Percentiles rank a stretch among this genome's conserved stretches.
Evolutionary conservation across 2,797 vertebrate genomes (phyloP).

Genomic region (Protosalanx chinensis): DNA sequence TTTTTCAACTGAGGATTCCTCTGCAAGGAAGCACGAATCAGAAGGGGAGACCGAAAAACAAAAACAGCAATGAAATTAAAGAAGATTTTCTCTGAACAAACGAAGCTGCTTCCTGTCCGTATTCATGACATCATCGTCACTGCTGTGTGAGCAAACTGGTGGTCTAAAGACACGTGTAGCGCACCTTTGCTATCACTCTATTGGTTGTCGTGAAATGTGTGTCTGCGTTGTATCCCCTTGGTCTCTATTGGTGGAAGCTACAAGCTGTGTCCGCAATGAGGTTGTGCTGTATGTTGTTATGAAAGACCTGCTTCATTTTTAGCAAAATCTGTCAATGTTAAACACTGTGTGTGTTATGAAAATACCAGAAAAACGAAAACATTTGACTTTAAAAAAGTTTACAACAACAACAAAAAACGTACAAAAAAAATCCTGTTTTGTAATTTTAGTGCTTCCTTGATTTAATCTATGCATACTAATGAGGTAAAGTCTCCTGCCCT

Average conservation of each 20-base stretch:
- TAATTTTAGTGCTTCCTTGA: conserved; percentile 96
- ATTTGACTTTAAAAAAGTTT: conserved; percentile 78
- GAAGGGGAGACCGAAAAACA: conserved; percentile 32
- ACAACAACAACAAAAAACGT: conserved; percentile 75
- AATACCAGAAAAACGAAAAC: conserved; percentile 65
- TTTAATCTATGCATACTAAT: conserved; percentile 99
- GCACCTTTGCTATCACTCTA: conserved; percentile 65
- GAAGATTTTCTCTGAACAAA: conserved; percentile 69
- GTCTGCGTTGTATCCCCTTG: conserved; percentile 55
- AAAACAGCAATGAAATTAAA: conserved; percentile 49
- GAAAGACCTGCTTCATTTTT: conserved; percentile 65
- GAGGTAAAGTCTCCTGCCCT: conserved; percentile 77
- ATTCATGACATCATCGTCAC: conserved; percentile 51
- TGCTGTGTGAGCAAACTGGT: conserved; percentile 42
- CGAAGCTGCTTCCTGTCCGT: conserved; percentile 68
- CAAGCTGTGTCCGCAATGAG: conserved; percentile 76
- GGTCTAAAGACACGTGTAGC: conserved; percentile 68
- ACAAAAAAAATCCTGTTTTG: conserved; percentile 73
- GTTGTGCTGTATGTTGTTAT: conserved; percentile 50
- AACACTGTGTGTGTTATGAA: conserved; percentile 44
- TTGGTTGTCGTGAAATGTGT: conserved; percentile 71
- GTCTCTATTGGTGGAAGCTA: conserved; percentile 68
- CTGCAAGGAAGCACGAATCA: conserved; percentile 53
- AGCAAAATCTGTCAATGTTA: conserved; percentile 56
- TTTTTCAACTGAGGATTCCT: conserved; percentile 68